Conservation (phyloP, 1,140 invertebrate genomes). For the Drosophila parvula region DNA sequence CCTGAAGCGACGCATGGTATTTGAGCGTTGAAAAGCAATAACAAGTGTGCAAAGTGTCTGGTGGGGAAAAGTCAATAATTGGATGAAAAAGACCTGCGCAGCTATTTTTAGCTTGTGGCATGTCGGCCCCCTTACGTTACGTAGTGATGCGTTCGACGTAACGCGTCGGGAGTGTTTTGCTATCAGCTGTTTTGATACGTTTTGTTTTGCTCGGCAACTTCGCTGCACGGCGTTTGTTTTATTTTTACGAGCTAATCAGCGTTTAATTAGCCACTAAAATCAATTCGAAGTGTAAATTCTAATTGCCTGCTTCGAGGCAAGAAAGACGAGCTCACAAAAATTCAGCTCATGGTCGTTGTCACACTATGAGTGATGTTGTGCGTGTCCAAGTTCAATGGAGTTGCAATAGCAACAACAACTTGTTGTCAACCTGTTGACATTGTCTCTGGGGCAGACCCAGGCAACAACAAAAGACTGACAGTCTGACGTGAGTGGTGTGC, state of each 20-base stretch:
- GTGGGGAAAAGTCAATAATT: slow-evolving; percentile 75
- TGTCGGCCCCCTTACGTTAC: slow-evolving; percentile 39
- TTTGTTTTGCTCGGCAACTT: slow-evolving; percentile 64
- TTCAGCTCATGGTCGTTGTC: slow-evolving; percentile 58
- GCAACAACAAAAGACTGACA: slow-evolving; percentile 10
- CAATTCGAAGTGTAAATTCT: slow-evolving; percentile 4
- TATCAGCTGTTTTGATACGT: slow-evolving; percentile 56
- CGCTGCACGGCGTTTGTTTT: slow-evolving; percentile 53
- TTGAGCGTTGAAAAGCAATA: neutral
- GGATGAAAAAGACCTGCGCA: slow-evolving; percentile 71
- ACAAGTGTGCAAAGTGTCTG: slow-evolving; percentile 22
- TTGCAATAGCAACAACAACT: slow-evolving; percentile 33
- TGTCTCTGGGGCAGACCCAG: slow-evolving; percentile 42
- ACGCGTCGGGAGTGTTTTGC: slow-evolving; percentile 19
- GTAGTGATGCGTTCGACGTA: slow-evolving; percentile 17
- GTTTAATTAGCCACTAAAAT: slow-evolving; percentile 33
- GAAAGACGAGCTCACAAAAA: slow-evolving; percentile 7
- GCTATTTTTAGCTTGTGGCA: slow-evolving; percentile 80
- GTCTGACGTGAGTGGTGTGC: slow-evolving; percentile 43
- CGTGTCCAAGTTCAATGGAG: slow-evolving; percentile 67
- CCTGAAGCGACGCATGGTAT: slow-evolving; percentile 66
- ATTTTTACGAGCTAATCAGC: slow-evolving; percentile 14
- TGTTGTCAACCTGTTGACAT: slow-evolving; percentile 71
- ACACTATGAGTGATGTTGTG: slow-evolving; percentile 26
- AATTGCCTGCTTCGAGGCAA: neutral